These are phyloP conservation scores for Sebastes minor DNA, from an alignment of 2,797 vertebrate species.

Conservation along the genomic window DNA sequence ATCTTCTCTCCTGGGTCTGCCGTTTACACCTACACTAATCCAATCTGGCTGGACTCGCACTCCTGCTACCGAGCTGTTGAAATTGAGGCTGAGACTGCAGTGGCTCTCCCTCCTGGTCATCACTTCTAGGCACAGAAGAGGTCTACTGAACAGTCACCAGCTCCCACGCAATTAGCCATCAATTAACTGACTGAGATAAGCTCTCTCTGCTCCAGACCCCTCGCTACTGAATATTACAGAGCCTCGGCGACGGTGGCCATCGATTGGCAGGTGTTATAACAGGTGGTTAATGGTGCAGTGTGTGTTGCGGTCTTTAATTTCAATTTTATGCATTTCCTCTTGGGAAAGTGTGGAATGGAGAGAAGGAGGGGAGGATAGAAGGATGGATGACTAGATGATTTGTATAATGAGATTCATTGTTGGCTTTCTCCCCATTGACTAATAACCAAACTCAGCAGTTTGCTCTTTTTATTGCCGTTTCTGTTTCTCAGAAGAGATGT, in stretches of 20 bases:
- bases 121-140: conserved; percentile 32
- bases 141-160: conserved; percentile 41
- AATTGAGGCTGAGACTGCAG: conserved; percentile 42
- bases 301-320: conserved; percentile 25
- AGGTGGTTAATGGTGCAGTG: conserved; percentile 44
- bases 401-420: conserved; percentile 56
- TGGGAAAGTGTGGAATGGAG: conserved; percentile 15
- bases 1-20: conserved; percentile 42
- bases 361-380: not conserved
- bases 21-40: conserved; percentile 72
- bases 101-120: conserved; percentile 37
- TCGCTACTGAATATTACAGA: conserved; percentile 8
- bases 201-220: conserved; percentile 33
- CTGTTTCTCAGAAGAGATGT: conserved; percentile 28
- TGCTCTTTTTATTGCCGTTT: conserved; percentile 44
- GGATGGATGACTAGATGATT: conserved; percentile 33
- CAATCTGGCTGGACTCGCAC: conserved; percentile 60
- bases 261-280: conserved; percentile 48
- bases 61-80: conserved; percentile 29
- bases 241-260: not conserved
- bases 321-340: conserved; percentile 35
- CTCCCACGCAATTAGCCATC: conserved; percentile 59
- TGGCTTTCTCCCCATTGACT: conserved; percentile 37
- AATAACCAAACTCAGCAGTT: conserved; percentile 59
- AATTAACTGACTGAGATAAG: conserved; percentile 65